Evolutionary conservation across 2,888 invertebrate genomes (phyloP).

Genomic region (Torymus aiolomorphi): DNA sequence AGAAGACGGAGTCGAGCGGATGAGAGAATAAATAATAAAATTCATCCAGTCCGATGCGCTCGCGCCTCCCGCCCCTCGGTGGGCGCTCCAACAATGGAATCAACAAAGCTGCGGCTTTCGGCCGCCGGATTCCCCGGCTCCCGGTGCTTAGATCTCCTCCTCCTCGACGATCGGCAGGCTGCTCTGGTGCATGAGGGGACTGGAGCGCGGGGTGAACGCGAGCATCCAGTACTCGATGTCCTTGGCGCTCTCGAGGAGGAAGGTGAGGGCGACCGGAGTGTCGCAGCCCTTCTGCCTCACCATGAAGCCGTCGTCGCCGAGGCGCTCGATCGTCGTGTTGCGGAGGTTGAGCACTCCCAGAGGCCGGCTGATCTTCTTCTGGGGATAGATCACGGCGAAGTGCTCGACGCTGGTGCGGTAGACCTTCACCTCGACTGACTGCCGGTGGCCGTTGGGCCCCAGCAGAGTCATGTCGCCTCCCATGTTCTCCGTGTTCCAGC

Average conservation of each 20-base stretch:
- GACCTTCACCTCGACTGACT: slow-evolving; percentile 81
- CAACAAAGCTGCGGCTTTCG: slow-evolving; percentile 38
- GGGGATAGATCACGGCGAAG: slow-evolving; percentile 82
- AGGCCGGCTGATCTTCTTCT: slow-evolving; percentile 80
- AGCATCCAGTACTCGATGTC: slow-evolving; percentile 80
- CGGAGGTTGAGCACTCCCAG: slow-evolving; percentile 80
- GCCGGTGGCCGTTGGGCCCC: slow-evolving; percentile 79
- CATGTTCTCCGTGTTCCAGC: slow-evolving; percentile 79
- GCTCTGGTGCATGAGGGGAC: slow-evolving; percentile 77
- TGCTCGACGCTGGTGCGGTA: slow-evolving; percentile 82
- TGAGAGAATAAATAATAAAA: no score
- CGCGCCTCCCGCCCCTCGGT: no score
- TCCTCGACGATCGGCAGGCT: slow-evolving; percentile 81
- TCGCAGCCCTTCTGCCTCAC: slow-evolving; percentile 82
- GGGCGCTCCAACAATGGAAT: background rate
- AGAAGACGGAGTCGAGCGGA: no score
- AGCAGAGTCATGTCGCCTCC: slow-evolving; percentile 80
- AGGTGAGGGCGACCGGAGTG: slow-evolving; percentile 79
- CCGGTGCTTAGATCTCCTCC: slow-evolving; percentile 77
- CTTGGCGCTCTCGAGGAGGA: slow-evolving; percentile 78
- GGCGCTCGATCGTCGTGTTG: slow-evolving; percentile 79
- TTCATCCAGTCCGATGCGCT: no score
- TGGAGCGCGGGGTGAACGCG: slow-evolving; percentile 78
- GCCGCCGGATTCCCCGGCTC: background rate
- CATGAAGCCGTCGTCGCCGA: slow-evolving; percentile 77